Percentiles rank a stretch among this genome's conserved stretches.
Conservation (phyloP, 2,113 vertebrate genomes). For the Microtus richardsoni region DNA sequence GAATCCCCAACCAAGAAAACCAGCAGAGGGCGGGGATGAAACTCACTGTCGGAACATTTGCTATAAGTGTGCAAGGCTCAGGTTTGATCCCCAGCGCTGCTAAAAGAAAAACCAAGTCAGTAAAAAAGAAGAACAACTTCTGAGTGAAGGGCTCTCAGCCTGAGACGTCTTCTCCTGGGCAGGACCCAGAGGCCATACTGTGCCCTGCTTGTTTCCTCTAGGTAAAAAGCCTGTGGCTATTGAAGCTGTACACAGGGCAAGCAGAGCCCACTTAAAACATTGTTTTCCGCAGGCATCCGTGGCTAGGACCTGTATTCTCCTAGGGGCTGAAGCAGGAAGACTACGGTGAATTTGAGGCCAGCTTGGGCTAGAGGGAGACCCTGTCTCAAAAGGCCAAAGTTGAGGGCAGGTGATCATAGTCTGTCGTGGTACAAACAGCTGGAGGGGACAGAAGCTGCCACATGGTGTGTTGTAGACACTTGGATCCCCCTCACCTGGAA, state of each 20-base stretch:
- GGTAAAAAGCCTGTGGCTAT: not conserved
- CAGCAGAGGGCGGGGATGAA: not conserved
- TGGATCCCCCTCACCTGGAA: not conserved
- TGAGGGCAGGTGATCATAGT: not conserved
- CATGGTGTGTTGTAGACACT: accelerated
- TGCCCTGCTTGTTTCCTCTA: not conserved
- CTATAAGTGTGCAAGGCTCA: not conserved
- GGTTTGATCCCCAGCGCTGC: not conserved
- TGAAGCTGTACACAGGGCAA: not conserved
- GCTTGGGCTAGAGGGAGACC: not conserved
- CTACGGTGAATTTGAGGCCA: not conserved
- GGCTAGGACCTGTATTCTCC: not conserved
- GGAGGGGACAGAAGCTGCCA: not conserved
- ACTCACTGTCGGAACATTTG: not conserved
- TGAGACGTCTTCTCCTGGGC: not conserved
- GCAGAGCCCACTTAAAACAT: not conserved
- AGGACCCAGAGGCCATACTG: not conserved
- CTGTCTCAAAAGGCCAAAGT: not conserved
- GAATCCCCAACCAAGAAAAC: slow-evolving; percentile 45
- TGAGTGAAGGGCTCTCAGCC: not conserved
- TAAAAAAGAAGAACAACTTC: not conserved
- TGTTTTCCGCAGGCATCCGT: not conserved
- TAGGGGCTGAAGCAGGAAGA: no score
- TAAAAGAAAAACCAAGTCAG: not conserved
- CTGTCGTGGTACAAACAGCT: not conserved